phyloP scores from a whole-genome alignment of 2,797 vertebrate genomes.

The Catharus ustulatus region DNA sequence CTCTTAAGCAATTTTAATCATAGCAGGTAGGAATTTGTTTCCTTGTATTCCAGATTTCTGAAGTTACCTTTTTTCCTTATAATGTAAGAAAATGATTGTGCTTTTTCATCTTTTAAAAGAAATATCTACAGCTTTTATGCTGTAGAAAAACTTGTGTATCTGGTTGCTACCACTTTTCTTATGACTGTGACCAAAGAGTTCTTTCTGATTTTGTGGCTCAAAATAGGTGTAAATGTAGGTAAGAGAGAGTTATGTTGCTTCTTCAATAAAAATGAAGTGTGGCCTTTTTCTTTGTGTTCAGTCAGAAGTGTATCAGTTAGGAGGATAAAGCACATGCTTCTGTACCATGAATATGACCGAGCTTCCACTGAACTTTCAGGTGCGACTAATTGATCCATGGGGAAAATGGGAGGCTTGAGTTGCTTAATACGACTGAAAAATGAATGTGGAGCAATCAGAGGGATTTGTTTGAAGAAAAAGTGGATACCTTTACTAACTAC shows the following conservation, averaged over 20 bases:
- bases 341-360: not conserved
- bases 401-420: not conserved
- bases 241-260: not conserved
- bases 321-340: not conserved
- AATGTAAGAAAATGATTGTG: not conserved
- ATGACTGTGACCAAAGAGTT: not conserved
- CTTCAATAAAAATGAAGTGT: not conserved
- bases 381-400: not conserved
- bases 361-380: not conserved
- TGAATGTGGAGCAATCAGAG: not conserved
- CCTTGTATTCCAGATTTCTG: not conserved
- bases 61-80: not conserved
- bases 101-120: not conserved
- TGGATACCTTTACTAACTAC: not conserved
- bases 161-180: not conserved
- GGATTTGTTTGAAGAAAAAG: not conserved
- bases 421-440: not conserved
- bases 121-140: not conserved
- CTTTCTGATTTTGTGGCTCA: not conserved
- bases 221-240: not conserved
- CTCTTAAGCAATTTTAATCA: slow-evolving; percentile 1
- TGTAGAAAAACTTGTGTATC: not conserved
- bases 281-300: not conserved
- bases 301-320: not conserved
- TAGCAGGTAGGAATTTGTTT: slow-evolving; percentile 12